phyloP scores from a whole-genome alignment of 2,113 vertebrate genomes.

The Grammomys surdaster region DNA sequence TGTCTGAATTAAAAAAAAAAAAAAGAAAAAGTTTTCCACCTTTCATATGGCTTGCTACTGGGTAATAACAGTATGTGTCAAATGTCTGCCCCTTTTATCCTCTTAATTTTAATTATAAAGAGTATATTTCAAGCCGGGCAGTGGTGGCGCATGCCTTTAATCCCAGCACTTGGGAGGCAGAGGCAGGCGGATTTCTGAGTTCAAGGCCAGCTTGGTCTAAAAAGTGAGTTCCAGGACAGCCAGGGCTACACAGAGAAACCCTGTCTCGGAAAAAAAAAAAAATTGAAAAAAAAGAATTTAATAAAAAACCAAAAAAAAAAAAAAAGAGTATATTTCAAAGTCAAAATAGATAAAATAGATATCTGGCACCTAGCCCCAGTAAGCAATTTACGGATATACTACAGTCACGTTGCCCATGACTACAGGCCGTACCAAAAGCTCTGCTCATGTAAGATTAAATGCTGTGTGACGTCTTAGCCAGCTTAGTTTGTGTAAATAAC shows the following conservation, averaged over 20 bases:
- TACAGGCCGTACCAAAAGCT: too few relatives aligned
- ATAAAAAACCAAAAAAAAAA: too few relatives aligned
- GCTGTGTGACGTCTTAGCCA: not conserved
- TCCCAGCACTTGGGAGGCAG: too few relatives aligned
- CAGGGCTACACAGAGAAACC: too few relatives aligned
- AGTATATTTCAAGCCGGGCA: too few relatives aligned
- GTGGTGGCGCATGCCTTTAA: too few relatives aligned
- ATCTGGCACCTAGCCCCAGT: not conserved
- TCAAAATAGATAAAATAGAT: not conserved
- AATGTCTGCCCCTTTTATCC: not conserved
- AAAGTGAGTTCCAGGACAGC: too few relatives aligned
- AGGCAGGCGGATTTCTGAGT: too few relatives aligned
- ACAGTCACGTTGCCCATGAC: not conserved
- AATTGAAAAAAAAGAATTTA: too few relatives aligned
- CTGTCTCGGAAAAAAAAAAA: too few relatives aligned
- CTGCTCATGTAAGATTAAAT: not conserved
- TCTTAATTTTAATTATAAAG: slow-evolving; percentile 3
- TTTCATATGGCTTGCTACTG: not conserved
- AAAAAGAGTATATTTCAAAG: not conserved
- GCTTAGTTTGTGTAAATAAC: not conserved
- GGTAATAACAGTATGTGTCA: not conserved
- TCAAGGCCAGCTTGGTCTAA: too few relatives aligned
- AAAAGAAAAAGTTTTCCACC: not conserved
- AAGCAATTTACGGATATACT: not conserved
- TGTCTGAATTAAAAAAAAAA: not conserved